phyloP scores from a whole-genome alignment of 92 coral and sea anemone genomes.

The Muricea muricata region DNA sequence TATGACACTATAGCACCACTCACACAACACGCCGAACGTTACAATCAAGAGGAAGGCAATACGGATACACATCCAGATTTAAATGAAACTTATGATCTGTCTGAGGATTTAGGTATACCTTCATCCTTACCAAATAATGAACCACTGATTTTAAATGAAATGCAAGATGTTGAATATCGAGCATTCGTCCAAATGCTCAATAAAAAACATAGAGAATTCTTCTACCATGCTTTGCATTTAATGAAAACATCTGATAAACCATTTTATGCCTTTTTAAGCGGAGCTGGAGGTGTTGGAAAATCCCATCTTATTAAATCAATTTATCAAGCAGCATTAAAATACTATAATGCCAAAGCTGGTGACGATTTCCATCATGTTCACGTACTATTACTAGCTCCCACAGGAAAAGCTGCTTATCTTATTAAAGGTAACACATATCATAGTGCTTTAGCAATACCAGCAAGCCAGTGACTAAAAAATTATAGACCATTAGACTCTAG shows the following conservation, averaged over 20 bases:
- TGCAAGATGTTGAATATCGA: too few relatives aligned
- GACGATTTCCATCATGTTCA: constrained; percentile 1
- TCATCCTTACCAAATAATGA: too few relatives aligned
- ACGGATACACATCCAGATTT: too few relatives aligned
- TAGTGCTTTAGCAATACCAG: constrained; percentile 60
- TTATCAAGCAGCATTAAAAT: constrained; percentile 56
- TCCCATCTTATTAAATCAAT: constrained; percentile 18
- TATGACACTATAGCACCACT: too few relatives aligned
- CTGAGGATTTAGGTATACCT: not conserved
- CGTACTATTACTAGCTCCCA: not conserved
- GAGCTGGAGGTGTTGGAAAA: constrained; percentile 10
- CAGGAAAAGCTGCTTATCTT: constrained; percentile 42
- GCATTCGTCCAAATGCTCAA: not conserved
- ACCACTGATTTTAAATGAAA: too few relatives aligned
- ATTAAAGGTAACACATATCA: constrained; percentile 44
- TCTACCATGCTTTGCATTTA: constrained; percentile 2
- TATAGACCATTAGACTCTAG: constrained; percentile 54
- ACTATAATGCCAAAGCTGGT: constrained; percentile 2
- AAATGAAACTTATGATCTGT: too few relatives aligned
- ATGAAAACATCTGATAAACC: constrained; percentile 29
- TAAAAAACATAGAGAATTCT: not conserved
- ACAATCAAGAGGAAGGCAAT: too few relatives aligned
- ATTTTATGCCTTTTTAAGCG: constrained; percentile 13
- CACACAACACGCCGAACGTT: too few relatives aligned
- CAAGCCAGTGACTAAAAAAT: constrained; percentile 45